Conservation (phyloP, 2,888 invertebrate genomes). For the Rhamnusium bicolor region DNA sequence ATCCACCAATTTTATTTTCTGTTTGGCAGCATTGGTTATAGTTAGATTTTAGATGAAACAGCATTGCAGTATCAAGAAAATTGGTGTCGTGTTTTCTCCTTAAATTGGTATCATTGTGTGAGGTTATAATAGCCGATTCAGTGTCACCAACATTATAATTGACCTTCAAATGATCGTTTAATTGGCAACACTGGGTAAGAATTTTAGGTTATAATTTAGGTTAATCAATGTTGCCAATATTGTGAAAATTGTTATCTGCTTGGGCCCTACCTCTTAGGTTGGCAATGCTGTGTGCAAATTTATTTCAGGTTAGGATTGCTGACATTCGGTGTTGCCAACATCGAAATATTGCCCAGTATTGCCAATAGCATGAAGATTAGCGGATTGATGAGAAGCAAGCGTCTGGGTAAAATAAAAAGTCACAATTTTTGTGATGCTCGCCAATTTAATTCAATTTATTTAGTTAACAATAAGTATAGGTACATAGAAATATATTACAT, state of each 20-base stretch:
- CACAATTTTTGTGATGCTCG: constrained; percentile 53
- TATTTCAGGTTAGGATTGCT: neutral
- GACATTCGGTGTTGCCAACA: neutral
- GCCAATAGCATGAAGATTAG: neutral
- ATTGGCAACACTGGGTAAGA: too few relatives aligned
- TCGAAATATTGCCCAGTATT: neutral
- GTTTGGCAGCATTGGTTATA: too few relatives aligned
- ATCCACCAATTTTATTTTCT: too few relatives aligned
- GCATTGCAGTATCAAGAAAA: too few relatives aligned
- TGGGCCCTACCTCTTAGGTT: neutral
- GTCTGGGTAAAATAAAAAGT: constrained; percentile 20
- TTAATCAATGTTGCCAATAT: too few relatives aligned
- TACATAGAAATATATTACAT: constrained; percentile 67
- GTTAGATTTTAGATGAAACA: too few relatives aligned
- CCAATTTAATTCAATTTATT: constrained; percentile 61
- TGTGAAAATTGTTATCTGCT: too few relatives aligned
- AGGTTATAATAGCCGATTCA: neutral
- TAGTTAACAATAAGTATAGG: constrained; percentile 61
- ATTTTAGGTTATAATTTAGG: too few relatives aligned
- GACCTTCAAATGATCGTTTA: too few relatives aligned
- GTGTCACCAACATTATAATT: too few relatives aligned
- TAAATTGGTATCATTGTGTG: neutral
- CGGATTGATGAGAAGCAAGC: neutral
- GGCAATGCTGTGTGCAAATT: neutral
- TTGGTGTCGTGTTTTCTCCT: too few relatives aligned